Conservation (phyloP, 2,797 vertebrate genomes). For the Myripristis murdjan region DNA sequence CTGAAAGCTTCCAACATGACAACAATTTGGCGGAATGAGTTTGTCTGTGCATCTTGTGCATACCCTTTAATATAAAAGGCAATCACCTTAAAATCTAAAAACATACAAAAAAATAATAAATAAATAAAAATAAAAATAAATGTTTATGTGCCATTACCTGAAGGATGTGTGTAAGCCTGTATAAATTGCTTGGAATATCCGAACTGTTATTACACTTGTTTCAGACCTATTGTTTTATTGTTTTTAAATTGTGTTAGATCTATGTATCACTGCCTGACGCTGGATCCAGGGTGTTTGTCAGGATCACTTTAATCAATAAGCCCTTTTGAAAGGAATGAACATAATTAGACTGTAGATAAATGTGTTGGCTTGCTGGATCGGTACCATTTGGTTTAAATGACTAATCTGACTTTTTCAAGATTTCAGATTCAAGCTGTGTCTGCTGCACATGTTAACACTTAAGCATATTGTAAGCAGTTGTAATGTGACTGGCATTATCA, state of each 20-base stretch:
- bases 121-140: too few species aligned
- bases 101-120: conserved; percentile 16
- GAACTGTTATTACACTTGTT: conserved; percentile 16
- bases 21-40: conserved; percentile 27
- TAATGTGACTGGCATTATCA: too few species aligned
- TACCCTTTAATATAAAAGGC: conserved; percentile 13
- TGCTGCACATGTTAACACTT: neutral
- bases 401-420: too few species aligned
- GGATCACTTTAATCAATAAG: neutral
- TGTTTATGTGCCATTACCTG: conserved; percentile 7
- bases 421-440: too few species aligned
- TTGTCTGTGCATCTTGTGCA: conserved; percentile 14
- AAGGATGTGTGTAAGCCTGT: conserved; percentile 22
- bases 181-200: conserved; percentile 15
- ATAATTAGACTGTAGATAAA: neutral
- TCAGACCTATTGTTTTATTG: conserved; percentile 10
- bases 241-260: neutral
- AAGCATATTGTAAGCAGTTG: neutral
- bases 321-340: conserved; percentile 20
- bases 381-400: conserved; percentile 3
- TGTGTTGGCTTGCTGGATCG: neutral
- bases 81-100: conserved; percentile 25
- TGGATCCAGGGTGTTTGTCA: neutral
- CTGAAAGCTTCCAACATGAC: conserved; percentile 7
- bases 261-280: conserved; percentile 4